Conservation (phyloP, 2,888 invertebrate genomes). For the Antheraea assamensis region DNA sequence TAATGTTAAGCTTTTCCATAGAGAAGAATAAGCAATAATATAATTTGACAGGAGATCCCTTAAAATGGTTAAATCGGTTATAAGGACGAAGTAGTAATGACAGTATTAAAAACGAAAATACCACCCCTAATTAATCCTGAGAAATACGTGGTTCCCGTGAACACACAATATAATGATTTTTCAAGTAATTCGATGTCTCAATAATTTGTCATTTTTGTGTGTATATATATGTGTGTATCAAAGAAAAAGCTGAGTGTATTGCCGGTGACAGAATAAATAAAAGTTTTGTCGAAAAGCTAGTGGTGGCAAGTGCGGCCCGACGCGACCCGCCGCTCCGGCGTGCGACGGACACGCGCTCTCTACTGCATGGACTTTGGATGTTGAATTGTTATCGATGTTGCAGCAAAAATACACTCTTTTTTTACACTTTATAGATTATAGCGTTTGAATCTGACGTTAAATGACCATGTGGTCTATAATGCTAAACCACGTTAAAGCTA, state of each 20-base stretch:
- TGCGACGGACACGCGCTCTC: slow-evolving; percentile 61
- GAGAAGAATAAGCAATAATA: too few relatives aligned
- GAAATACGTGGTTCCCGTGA: not conserved
- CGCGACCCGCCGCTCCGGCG: slow-evolving; percentile 28
- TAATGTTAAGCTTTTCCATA: too few relatives aligned
- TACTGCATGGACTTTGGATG: slow-evolving; percentile 39
- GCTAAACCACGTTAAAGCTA: too few relatives aligned
- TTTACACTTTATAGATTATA: too few relatives aligned
- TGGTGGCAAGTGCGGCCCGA: slow-evolving; percentile 65
- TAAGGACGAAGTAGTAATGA: too few relatives aligned
- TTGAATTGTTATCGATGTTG: slow-evolving; percentile 27
- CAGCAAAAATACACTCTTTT: slow-evolving; percentile 23
- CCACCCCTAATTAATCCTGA: not conserved
- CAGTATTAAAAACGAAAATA: too few relatives aligned
- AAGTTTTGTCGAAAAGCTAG: slow-evolving; percentile 71
- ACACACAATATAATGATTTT: not conserved
- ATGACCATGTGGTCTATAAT: too few relatives aligned
- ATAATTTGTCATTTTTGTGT: slow-evolving; percentile 5
- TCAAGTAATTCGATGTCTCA: not conserved
- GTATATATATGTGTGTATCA: not conserved
- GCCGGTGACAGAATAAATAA: slow-evolving; percentile 76
- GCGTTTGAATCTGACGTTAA: too few relatives aligned
- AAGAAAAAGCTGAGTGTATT: slow-evolving; percentile 52
- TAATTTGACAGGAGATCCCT: too few relatives aligned
- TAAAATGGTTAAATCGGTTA: too few relatives aligned